Evolutionary conservation across 2,113 vertebrate species (phyloP).

Genomic region (Accipiter cooperii): DNA sequence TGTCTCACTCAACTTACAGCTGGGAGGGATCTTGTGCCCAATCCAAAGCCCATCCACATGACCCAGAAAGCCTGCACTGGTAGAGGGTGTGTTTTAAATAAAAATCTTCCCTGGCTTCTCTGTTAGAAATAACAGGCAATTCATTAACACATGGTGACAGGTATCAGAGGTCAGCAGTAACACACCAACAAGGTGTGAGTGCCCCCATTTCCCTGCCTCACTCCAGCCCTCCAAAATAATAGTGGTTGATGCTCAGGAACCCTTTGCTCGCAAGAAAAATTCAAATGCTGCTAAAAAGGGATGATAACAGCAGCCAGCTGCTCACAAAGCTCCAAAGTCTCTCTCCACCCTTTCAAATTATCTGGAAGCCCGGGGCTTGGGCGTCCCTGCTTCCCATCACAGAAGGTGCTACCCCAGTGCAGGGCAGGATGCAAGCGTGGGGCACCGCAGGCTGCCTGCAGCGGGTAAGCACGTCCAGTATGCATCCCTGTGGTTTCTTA

Average conservation of each 20-base stretch:
- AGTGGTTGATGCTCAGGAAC: not conserved
- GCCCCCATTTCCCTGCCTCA: not conserved
- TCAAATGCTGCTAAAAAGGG: not conserved
- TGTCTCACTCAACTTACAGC: not conserved
- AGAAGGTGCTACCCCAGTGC: not conserved
- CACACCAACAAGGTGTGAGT: not conserved
- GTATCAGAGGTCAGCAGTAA: not conserved
- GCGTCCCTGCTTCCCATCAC: not conserved
- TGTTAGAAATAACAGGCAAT: not conserved
- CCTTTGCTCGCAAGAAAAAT: not conserved
- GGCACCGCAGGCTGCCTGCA: fast-evolving
- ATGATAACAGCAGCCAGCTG: not conserved
- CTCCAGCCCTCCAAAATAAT: not conserved
- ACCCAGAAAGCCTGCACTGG: not conserved
- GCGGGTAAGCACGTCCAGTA: fast-evolving
- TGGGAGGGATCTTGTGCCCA: not conserved
- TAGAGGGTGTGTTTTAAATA: not conserved
- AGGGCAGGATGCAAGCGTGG: not conserved
- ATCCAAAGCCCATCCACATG: not conserved
- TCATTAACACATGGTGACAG: not conserved
- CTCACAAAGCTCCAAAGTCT: not conserved
- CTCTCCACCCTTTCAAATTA: not conserved
- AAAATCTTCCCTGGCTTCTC: not conserved
- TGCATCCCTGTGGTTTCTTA: not conserved
- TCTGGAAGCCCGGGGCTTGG: not conserved